Evolutionary conservation across 2,888 invertebrate species (phyloP), one percentile per base, ranked within the genome.

Genomic region (Ashinkailepas kermadecensis): DNA sequence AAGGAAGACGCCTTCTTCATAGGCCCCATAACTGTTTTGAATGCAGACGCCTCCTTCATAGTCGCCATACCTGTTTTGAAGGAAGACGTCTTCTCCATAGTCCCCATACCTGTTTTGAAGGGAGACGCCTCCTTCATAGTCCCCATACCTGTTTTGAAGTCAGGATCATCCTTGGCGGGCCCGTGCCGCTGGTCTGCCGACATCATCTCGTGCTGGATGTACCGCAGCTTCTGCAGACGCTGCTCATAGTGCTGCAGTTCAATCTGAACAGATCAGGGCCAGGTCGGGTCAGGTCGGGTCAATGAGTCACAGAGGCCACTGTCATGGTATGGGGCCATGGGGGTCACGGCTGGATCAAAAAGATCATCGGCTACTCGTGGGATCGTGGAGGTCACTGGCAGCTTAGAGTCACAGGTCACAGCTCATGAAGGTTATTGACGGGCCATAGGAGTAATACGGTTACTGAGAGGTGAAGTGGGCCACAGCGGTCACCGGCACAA

Each of bases 231-330:
- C 58, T 94, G 87, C 74, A 97, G 88, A 15, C 96, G 90, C 80
- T 93, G 92, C 88, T 97, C 96, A 87, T 96, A 97, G 87, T 95
- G 95, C 83, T 91, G 89, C 84, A 97, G 88, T 87, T 97, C 97
- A 82, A 92, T 91, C 92, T 93, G 86, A 21, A 87, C 86, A 78
- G 81, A 81, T 82, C 82, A 82, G 54, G n/a, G n/a, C n/a, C n/a
- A 39, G 39, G 39, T 39, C 39, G 39, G 39, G 39, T 39, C 39
- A 39, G 39, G 39, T 39, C 39, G 39, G 39, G 39, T 39, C 39
- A 39, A n/a, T n/a, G n/a, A n/a, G 39, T 39, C 39, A 39, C 39
- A 39, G 39, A 39, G 39, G 39, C 39, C 39, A 39, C 39, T 39
- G 39, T 39, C 39, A 39, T 39, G 39, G 39, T 39, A 39, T 3